Percentiles rank a stretch among this genome's conserved stretches.
phyloP scores from a whole-genome alignment of 1,140 invertebrate genomes.

The Zaprionus ornatus region DNA sequence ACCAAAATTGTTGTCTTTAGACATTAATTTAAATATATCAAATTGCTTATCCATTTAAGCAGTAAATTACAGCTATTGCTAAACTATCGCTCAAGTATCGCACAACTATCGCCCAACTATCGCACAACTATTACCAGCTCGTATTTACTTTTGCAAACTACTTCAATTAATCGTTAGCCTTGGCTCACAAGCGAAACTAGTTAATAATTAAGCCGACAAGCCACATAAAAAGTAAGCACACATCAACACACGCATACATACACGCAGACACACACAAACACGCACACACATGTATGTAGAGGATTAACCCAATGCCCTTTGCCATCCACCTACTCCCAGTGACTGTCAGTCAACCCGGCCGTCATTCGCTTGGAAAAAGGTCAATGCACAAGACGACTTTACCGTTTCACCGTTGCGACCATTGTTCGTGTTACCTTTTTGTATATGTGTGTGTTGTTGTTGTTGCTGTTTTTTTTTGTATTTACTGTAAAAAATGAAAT shows the following conservation, averaged over 20 bases:
- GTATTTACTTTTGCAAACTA: neutral
- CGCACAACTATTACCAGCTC: neutral
- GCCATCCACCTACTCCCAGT: neutral
- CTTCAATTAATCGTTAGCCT: conserved; percentile 38
- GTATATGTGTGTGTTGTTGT: conserved; percentile 4
- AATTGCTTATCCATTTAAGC: too few relatives aligned
- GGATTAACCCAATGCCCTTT: conserved; percentile 25
- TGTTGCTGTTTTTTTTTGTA: conserved; percentile 2
- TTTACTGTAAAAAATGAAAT: conserved; percentile 10
- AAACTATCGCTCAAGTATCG: neutral
- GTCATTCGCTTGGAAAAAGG: conserved; percentile 62
- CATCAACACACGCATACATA: conserved; percentile 8
- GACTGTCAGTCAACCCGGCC: conserved; percentile 28
- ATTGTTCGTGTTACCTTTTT: conserved; percentile 36
- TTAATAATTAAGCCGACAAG: conserved; percentile 45
- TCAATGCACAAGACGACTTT: conserved; percentile 53
- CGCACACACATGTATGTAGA: neutral
- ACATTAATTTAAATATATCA: neutral
- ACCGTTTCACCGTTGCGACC: conserved; percentile 29
- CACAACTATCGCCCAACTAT: neutral
- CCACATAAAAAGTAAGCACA: conserved; percentile 5
- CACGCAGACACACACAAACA: neutral
- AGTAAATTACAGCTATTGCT: neutral
- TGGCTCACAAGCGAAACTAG: conserved; percentile 29
- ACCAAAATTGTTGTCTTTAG: too few relatives aligned